These are phyloP conservation scores for Ptiloglossa arizonensis DNA, from an alignment of 1,140 invertebrate species.

Conservation along the genomic window DNA sequence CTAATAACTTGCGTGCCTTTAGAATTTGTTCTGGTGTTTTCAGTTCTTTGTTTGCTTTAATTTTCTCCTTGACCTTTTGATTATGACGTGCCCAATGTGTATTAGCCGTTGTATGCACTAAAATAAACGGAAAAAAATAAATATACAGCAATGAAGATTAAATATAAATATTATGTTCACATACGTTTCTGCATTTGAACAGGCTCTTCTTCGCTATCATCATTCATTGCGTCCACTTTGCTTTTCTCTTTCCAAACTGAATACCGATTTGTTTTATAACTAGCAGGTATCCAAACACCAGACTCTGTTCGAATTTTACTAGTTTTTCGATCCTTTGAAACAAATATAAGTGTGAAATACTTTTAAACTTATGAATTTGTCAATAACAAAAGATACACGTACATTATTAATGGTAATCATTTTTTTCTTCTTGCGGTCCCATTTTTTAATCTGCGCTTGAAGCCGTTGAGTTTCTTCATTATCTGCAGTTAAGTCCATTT, in stretches of 20 bases:
- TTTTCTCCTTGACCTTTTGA: slow-evolving; percentile 83
- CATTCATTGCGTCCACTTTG: slow-evolving; percentile 85
- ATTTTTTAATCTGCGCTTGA: slow-evolving; percentile 85
- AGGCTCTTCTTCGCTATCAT: slow-evolving; percentile 84
- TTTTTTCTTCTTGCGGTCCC: slow-evolving; percentile 96
- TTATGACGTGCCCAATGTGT: slow-evolving; percentile 85
- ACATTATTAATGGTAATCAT: slow-evolving; percentile 89
- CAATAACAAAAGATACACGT: slow-evolving; percentile 50
- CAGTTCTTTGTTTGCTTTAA: slow-evolving; percentile 82
- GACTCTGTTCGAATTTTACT: slow-evolving; percentile 97
- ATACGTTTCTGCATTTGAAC: slow-evolving; percentile 68
- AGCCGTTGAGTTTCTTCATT: slow-evolving; percentile 85
- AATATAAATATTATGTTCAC: slow-evolving; percentile 36
- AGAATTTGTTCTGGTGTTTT: slow-evolving; percentile 87
- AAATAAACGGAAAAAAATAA: slow-evolving; percentile 42
- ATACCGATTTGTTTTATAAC: slow-evolving; percentile 95
- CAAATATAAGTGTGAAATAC: slow-evolving; percentile 39
- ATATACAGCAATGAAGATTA: not conserved
- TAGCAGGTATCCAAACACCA: slow-evolving; percentile 95
- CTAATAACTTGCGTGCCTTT: slow-evolving; percentile 84
- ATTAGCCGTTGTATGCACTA: slow-evolving; percentile 78
- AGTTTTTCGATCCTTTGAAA: slow-evolving; percentile 82
- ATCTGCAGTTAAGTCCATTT: slow-evolving; percentile 92
- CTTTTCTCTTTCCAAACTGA: slow-evolving; percentile 93
- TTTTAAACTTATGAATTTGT: slow-evolving; percentile 6